A percentile compares a stretch with the other conserved stretches of the same genome.
These are phyloP conservation scores for Drosophila ohnishii DNA, from an alignment of 1,140 invertebrate genomes.

Conservation along the genomic window DNA sequence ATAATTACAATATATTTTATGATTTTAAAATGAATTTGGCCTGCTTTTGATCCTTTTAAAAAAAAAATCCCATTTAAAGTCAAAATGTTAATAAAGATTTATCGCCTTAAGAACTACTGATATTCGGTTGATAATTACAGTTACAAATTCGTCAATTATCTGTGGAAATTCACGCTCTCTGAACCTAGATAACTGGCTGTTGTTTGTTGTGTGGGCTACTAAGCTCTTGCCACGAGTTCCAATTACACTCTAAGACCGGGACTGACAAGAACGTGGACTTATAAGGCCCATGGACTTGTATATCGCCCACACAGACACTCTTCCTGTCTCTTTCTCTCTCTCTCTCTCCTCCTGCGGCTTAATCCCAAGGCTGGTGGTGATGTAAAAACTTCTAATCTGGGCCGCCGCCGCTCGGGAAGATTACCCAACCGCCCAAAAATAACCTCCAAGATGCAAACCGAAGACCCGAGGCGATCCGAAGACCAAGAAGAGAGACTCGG, in stretches of 20 bases:
- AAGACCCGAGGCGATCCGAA: neutral
- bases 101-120: neutral
- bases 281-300: constrained; percentile 12
- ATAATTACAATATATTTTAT: too few species aligned
- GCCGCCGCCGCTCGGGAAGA: constrained; percentile 23
- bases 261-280: constrained; percentile 12
- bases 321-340: neutral
- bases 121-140: neutral
- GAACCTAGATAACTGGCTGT: constrained; percentile 16
- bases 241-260: constrained; percentile 49
- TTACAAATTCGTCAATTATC: constrained; percentile 25
- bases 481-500: constrained; percentile 2
- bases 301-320: constrained; percentile 19
- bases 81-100: neutral
- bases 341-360: constrained; percentile 15
- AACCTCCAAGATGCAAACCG: neutral
- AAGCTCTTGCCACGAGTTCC: constrained; percentile 51
- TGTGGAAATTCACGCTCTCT: constrained; percentile 21
- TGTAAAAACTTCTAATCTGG: constrained; percentile 53
- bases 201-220: constrained; percentile 17
- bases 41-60: neutral
- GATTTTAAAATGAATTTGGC: too few species aligned
- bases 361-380: constrained; percentile 39
- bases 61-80: neutral
- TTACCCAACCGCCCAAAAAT: constrained; percentile 38